phyloP scores from a whole-genome alignment of 1,140 invertebrate species.

The Drosophila serrata region DNA sequence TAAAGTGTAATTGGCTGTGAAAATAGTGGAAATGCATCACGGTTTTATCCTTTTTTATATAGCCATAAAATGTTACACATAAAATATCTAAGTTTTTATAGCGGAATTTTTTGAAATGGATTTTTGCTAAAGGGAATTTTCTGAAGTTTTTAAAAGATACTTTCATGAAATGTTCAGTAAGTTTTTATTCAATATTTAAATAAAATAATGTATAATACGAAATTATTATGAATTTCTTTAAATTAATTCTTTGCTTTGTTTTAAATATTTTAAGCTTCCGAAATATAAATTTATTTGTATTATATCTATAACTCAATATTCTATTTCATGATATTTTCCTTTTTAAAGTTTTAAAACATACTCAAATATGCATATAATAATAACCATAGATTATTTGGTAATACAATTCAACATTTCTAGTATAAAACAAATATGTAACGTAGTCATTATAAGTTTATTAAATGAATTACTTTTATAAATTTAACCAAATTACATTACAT shows the following conservation, averaged over 20 bases:
- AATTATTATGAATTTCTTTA: not conserved
- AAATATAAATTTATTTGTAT: no score
- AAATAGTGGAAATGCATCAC: conserved; percentile 7
- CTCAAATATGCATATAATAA: no score
- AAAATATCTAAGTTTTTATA: conserved; percentile 1
- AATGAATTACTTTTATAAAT: not conserved
- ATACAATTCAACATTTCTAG: no score
- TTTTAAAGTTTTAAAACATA: no score
- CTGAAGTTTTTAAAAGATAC: not conserved
- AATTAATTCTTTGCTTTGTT: no score
- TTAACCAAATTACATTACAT: not conserved
- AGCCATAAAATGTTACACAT: conserved; percentile 6
- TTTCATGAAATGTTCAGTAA: not conserved
- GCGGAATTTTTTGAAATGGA: not conserved
- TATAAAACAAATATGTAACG: no score
- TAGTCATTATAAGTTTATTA: not conserved
- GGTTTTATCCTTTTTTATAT: conserved; percentile 6
- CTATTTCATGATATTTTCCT: no score
- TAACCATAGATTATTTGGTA: no score
- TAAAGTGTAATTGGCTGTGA: conserved; percentile 7
- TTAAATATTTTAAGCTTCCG: no score
- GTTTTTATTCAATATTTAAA: not conserved
- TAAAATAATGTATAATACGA: not conserved
- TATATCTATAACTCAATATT: no score
- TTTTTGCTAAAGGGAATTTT: not conserved